Conservation (phyloP, 2,888 invertebrate species). For the Epinotia bilunana region DNA sequence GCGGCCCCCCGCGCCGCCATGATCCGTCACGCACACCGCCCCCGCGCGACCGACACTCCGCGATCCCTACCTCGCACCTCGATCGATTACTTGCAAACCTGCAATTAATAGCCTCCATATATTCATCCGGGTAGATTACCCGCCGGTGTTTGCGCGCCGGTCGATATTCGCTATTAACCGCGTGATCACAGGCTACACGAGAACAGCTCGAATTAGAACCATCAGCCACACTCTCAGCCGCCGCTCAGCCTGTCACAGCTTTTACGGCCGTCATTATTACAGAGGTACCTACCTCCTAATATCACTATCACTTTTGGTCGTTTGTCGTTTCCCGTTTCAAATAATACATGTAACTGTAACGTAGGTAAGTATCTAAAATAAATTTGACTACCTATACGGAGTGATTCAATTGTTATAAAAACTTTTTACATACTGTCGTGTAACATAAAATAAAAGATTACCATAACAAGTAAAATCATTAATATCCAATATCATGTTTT, state of each 20-base stretch:
- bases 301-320: not conserved
- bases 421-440: too few species aligned
- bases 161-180: constrained; percentile 40
- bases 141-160: constrained; percentile 65
- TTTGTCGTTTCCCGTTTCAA: not conserved
- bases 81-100: constrained; percentile 81
- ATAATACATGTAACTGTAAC: not conserved
- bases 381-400: not conserved
- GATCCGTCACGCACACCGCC: constrained; percentile 81
- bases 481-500: too few species aligned
- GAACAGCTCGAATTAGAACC: constrained; percentile 32
- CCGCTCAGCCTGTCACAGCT: not conserved
- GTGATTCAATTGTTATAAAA: not conserved
- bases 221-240: constrained; percentile 4
- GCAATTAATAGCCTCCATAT: constrained; percentile 81
- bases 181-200: constrained; percentile 41
- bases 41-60: constrained; percentile 52
- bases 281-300: not conserved
- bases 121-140: constrained; percentile 76
- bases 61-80: constrained; percentile 56
- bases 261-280: constrained; percentile 11
- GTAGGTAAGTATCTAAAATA: not conserved
- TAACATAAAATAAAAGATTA: too few species aligned
- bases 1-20: constrained; percentile 81
- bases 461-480: too few species aligned